Evolutionary conservation across 2,113 vertebrate genomes (phyloP), one percentile per base, ranked within the genome.

Genomic region (Saiga tatarica): DNA sequence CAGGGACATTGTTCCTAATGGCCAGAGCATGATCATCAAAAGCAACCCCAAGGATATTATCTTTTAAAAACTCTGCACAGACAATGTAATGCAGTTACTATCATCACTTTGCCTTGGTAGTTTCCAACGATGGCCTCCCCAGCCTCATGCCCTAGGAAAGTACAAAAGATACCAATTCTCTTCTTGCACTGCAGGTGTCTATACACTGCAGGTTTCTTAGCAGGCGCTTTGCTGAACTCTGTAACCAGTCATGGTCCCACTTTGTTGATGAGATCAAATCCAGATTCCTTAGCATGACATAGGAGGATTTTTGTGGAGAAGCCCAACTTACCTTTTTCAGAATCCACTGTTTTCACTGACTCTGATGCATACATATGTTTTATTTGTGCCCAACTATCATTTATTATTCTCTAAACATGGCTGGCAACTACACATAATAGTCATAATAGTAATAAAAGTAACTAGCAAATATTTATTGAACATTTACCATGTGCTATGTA

Each of bases 1-100:
- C 76, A 93, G 59, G 85, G 85, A 59, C 26, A 64, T 82, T 96
- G 60, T 71, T 87, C 30, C 95, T 62, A 94, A 89, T 87, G 57
- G n/a, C 19, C 10, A 67, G 60, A 36, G 55, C 26, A 30, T 84
- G n/a, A 90, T 94, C 79, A 95, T 81, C 89, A 53, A 94, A 94
- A 42, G 12, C 17, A 85, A 53, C 26, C 26, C 7, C 12, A 53
- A 42, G 42, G 15, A 67, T 81, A 39, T 50, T 59, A 47, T 85
- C 94, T 82, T 45, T 7, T 3, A 42, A n/a, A 36, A 94, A 28
- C 23, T 64, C 60, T 96, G 30, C 45, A 39, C 10, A 74, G 42
- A 79, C 1, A 87, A 30, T 16, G 5, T 1, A 42, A 76, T 42
- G 71, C 39, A 76, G 71, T 67, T 87, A 30, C 78, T 90, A 2